Evolutionary conservation across 2,888 invertebrate genomes (phyloP), one percentile per base, ranked within the genome.

Genomic region (Endomychus coccineus): DNA sequence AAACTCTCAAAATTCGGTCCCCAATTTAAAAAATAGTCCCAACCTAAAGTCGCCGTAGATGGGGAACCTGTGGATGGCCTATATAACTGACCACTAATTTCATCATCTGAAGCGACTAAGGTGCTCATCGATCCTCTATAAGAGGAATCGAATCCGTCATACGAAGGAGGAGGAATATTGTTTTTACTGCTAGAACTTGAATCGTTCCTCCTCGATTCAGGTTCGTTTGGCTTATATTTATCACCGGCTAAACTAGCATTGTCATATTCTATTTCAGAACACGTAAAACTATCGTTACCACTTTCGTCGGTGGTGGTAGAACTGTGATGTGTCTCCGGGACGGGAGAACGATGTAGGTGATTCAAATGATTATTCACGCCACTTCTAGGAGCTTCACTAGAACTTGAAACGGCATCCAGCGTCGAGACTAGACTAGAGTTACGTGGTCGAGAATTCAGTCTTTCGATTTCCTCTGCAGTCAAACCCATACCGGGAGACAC

Each of bases 211-310:
- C 58, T 48, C 17, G 54, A 47, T 36, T 64, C 62, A 3, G 61
- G 50, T 41, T 65, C 64, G 40, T 53, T 61, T 11, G 59, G 52
- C 50, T 66, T 66, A 42, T 78, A 71, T 58, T 87, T 86, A 57
- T 86, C 86, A 10, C 85, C 86, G 35, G 78, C 81, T 44, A 87
- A 70, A 54, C 86, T 86, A 55, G 87, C 85, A 59, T 91, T 90
- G 57, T 94, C 94, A 62, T 92, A 94, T 65, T 96, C 96, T 59
- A 94, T 94, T 70, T 95, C 95, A 0, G 95, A 95, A 69, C 95
- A 96, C 7, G 95, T 96, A 69, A 96, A 96, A 52, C 94, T 94
- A 61, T 96, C 95, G 67, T 95, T 92, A 3, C 84, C 85, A 66
- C 94, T 94, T 62, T 94, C 94, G 53, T 92, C 88, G 6, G 92